A percentile compares a stretch with the other conserved stretches of the same genome.
Evolutionary conservation across 2,113 vertebrate genomes (phyloP).

Genomic region (Pristiophorus japonicus): DNA sequence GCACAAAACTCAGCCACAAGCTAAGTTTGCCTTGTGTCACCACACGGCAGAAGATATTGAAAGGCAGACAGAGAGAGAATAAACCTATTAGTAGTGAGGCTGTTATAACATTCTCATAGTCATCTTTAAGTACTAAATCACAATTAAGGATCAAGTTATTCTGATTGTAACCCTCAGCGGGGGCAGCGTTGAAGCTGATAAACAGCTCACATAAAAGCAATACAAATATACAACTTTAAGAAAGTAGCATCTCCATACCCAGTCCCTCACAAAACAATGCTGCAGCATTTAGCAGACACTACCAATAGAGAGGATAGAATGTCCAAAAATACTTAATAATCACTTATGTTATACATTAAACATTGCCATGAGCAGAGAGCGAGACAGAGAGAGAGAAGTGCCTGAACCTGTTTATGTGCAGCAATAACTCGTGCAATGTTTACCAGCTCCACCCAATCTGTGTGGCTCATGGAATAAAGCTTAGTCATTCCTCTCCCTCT

Average conservation of each 20-base stretch:
- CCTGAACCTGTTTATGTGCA: neutral
- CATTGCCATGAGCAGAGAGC: neutral
- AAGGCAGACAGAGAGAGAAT: neutral
- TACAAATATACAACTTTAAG: neutral
- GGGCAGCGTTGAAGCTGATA: slow-evolving; percentile 17
- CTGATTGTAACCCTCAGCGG: neutral
- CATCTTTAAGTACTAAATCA: neutral
- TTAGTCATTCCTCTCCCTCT: too few relatives aligned
- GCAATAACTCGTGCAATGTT: neutral
- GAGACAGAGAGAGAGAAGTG: neutral
- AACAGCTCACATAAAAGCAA: neutral
- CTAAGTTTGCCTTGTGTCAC: neutral
- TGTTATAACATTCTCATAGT: neutral
- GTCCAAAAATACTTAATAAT: neutral
- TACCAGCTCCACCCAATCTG: neutral
- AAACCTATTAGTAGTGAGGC: neutral
- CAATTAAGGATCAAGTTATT: neutral
- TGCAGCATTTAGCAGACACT: neutral
- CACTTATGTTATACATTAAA: neutral
- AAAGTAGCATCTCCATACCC: neutral
- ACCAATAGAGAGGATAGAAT: neutral
- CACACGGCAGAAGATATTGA: neutral
- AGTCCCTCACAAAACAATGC: neutral
- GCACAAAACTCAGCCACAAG: neutral
- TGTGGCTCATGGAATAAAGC: neutral